These are phyloP conservation scores for Campopleginae sp. DNA, from an alignment of 2,888 invertebrate genomes.

Conservation along the genomic window DNA sequence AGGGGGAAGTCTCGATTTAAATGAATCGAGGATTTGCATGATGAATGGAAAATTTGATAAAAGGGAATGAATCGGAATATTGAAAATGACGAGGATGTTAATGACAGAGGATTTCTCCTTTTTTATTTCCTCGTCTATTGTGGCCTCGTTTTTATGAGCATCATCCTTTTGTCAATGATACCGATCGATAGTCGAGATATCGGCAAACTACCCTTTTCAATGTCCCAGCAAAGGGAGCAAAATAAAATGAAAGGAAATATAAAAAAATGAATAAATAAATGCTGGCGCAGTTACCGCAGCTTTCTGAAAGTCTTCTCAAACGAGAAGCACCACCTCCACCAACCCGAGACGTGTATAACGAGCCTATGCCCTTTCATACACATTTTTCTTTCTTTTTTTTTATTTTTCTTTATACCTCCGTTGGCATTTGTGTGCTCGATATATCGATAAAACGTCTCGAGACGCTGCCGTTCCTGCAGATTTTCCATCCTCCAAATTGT, in stretches of 20 bases:
- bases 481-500: slow-evolving; percentile 63
- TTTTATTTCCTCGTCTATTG: neutral
- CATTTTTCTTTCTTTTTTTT: neutral
- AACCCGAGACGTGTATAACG: slow-evolving; percentile 60
- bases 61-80: neutral
- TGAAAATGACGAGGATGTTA: slow-evolving; percentile 8
- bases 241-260: neutral
- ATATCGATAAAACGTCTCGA: slow-evolving; percentile 56
- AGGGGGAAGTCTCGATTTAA: neutral
- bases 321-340: slow-evolving; percentile 19
- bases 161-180: slow-evolving; percentile 23
- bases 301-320: slow-evolving; percentile 32
- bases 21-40: neutral
- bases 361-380: slow-evolving; percentile 46
- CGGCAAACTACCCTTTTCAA: slow-evolving; percentile 37
- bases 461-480: slow-evolving; percentile 59
- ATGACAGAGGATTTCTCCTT: neutral
- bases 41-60: neutral
- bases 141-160: neutral
- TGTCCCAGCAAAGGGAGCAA: slow-evolving; percentile 21
- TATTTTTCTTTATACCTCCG: neutral
- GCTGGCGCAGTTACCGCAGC: neutral
- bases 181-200: slow-evolving; percentile 56
- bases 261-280: slow-evolving; percentile 17
- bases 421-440: slow-evolving; percentile 13